Base-by-base conservation (phyloP, 2,888 invertebrate species). In the Dermolepida albohirtum region DNA sequence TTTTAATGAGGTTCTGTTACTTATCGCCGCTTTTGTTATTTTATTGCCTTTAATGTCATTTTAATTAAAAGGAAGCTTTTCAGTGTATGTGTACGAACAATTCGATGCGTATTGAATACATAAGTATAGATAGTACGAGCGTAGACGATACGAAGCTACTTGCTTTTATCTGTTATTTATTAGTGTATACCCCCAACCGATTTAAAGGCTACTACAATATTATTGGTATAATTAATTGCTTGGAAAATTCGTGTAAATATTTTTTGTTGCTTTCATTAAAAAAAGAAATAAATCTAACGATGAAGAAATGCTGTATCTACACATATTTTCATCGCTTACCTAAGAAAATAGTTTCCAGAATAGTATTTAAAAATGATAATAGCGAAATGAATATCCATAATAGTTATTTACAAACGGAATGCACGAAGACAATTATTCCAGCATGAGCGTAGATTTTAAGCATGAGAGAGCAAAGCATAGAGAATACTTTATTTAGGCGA, bases 1-100 rank as follows among this genome's bases (percentile, higher is more conserved):
- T 52, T 51, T 64, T 64, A 64, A 64, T 52, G 64, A 64, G 64
- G 43, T 52, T 52, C 43, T 41, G 51, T 64, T 64, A 52, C 52
- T 64, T 51, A 51, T 43, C 50, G 51, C 44, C 14, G 47, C 59
- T 43, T 64, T 64, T 52, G 40, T 64, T 52, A 22, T 27, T 52
- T 51, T 64, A 52, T 41, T 63, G 50, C 39, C 14, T 50, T 63
- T 52, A 43, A 52, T 52, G 64, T 43, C 43, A 17, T 52, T 64
- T 52, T 29, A 64, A 52, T 50, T 64, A 50, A 51, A 52, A 52
- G 40, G 27, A 64, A 27, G 41, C 14, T 64, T 14, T 51, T 52
- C 14, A 6, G 39, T 14, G 16, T 40, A 14, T 16, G n/a, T 39
- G 29, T 39, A 2, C 29, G 55, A 7, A 39, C 12, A 34, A 29